These are phyloP conservation scores for Brachionus paranguensis DNA, from an alignment of 1,140 invertebrate genomes.

Conservation along the genomic window DNA sequence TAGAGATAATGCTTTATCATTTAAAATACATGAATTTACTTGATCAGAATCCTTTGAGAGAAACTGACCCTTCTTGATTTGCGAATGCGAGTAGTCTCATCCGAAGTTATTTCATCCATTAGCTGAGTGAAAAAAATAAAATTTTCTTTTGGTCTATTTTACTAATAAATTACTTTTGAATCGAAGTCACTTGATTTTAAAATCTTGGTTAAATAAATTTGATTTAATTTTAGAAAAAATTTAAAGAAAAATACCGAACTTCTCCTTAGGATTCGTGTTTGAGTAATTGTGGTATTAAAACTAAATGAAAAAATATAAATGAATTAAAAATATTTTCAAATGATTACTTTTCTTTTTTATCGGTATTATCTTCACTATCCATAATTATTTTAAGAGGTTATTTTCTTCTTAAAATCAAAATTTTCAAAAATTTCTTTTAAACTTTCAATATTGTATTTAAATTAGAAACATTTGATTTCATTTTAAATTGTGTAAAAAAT, in stretches of 20 bases:
- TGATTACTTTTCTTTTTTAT: neutral
- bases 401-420: too few relatives aligned
- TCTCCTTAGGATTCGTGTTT: neutral
- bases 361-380: neutral
- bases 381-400: neutral
- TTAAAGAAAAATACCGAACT: neutral
- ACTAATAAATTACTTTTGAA: neutral
- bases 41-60: neutral
- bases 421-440: too few relatives aligned
- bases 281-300: neutral
- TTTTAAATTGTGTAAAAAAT: too few relatives aligned
- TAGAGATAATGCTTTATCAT: neutral
- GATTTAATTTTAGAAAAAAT: neutral
- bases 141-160: neutral
- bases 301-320: neutral
- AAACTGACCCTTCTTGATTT: conserved; percentile 2
- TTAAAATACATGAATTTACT: neutral
- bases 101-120: neutral
- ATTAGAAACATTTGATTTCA: too few relatives aligned
- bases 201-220: neutral
- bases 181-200: neutral
- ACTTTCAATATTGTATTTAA: too few relatives aligned
- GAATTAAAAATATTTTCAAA: neutral
- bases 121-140: neutral
- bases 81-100: neutral